Evolutionary conservation across 1,140 invertebrate species (phyloP), one percentile per base, ranked within the genome.

Genomic region (Cotesia typhae): DNA sequence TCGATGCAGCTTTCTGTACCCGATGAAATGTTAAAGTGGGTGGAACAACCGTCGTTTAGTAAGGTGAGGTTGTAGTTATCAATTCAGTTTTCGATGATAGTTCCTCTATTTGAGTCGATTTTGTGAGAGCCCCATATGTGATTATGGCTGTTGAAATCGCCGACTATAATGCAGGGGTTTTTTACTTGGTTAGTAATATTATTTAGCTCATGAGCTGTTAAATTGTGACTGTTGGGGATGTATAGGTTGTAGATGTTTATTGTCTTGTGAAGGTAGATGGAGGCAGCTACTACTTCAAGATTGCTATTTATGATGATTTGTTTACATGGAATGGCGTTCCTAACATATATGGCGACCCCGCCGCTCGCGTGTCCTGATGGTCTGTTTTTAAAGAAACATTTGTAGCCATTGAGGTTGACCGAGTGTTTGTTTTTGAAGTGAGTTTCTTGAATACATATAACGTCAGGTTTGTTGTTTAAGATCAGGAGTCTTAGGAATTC

Each of bases 1-100:
- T 67, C 66, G 28, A 67, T 67, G 5, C 4, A 10, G 20, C 66
- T 67, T 55, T 55, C 51, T 36, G 9, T 28, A 5, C 47, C 47
- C 9, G 66, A 35, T 5, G 47, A 4, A 0, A 28, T 20, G 10
- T 6, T 35, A 10, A 67, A 35, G 28, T 67, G 66, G 6, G 51
- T 67, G 7, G 66, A 51, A 9, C 0, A 2, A 35, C 51, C 51
- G 20, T 9, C 9, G 28, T 67, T 67, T 2, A 67, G 51, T 2
- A 53, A 20, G 20, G 20, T 28, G 20, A 28, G 7, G 35, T 53
- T 36, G 12, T 6, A 55, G 7, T 55, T 4, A 4, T 14, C 14
- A 14, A 55, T 14, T 5, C 53, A 55, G 0, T n/a, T 1, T n/a
- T 55, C 53, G n/a, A 55, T 55, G n/a, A 14, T 1, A 10, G 7